phyloP scores from a whole-genome alignment of 1,140 invertebrate genomes.

The Myzus persicae region DNA sequence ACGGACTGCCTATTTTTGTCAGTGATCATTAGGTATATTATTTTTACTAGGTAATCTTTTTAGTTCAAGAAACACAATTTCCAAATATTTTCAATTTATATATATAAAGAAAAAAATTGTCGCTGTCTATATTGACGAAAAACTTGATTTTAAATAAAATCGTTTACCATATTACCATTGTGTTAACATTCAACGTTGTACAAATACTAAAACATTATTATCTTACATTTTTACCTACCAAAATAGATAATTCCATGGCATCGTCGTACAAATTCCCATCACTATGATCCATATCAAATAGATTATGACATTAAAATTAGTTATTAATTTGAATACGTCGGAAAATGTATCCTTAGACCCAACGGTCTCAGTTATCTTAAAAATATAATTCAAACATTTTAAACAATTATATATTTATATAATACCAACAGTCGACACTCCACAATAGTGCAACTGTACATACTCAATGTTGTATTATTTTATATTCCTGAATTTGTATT shows the following conservation, averaged over 20 bases:
- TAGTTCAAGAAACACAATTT: background rate
- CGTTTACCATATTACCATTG: background rate
- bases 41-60: background rate
- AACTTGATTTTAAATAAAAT: too few relatives aligned
- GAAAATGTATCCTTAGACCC: constrained; percentile 24
- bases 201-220: background rate
- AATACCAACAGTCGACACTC: background rate
- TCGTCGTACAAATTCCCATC: constrained; percentile 82
- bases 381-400: background rate
- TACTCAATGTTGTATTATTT: background rate
- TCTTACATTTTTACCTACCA: constrained; percentile 66
- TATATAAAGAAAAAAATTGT: too few relatives aligned
- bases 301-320: background rate
- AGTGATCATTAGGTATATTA: background rate
- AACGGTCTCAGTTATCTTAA: constrained; percentile 7
- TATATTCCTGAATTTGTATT: background rate
- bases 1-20: too few relatives aligned
- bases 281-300: constrained; percentile 77
- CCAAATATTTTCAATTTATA: background rate
- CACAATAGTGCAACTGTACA: too few relatives aligned
- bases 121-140: too few relatives aligned
- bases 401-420: background rate
- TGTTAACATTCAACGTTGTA: too few relatives aligned
- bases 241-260: constrained; percentile 88
- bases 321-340: constrained; percentile 10